Evolutionary conservation across 2,797 vertebrate species (phyloP), one percentile per base, ranked within the genome.

Genomic region (Acomys russatus): DNA sequence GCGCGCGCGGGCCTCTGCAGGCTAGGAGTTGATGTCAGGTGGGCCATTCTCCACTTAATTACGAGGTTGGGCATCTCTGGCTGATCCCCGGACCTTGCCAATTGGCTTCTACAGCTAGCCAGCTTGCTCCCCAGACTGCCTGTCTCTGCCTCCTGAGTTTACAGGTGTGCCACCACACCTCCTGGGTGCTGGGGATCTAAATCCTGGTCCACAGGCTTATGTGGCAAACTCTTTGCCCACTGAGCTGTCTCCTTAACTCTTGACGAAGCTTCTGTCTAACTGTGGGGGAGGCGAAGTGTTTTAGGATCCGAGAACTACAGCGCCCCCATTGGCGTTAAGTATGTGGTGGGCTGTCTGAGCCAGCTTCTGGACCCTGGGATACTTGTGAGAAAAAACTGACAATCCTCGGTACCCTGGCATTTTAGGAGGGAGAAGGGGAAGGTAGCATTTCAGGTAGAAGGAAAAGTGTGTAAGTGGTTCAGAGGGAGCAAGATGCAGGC

Each of bases 321-420:
- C 74, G 61, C 63, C 11, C 12, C 28, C 22, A 76, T 10, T 4
- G 68, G 30, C 63, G 74, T 56, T 8, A 64, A 76, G 11, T n/a
- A 68, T 70, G 28, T 49, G 30, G 20, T 85, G 61, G 51, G 33
- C 33, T 89, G 59, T 77, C n/a, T 68, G 49, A 86, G 89, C n/a
- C 63, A 93, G 22, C 25, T 30, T 85, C 20, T 54, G 38, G 17
- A 83, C 4, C 88, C 56, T 77, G 83, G 54, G 38, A 35, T 73
- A 73, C 74, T 83, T 92, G 63, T 92, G 83, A 87, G 71, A 83
- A 82, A 30, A 33, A 83, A 71, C 44, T 96, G 94, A 80, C 25
- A 25, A 94, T 88, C 74, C 70, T 38, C 90, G 68, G 6, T 94
- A 73, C 88, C 23, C 51, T 79, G 30, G 73, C 18, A 18, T 89